Evolutionary conservation across 2,888 invertebrate genomes (phyloP), one percentile per base, ranked within the genome.

Genomic region (Sicus ferrugineus): DNA sequence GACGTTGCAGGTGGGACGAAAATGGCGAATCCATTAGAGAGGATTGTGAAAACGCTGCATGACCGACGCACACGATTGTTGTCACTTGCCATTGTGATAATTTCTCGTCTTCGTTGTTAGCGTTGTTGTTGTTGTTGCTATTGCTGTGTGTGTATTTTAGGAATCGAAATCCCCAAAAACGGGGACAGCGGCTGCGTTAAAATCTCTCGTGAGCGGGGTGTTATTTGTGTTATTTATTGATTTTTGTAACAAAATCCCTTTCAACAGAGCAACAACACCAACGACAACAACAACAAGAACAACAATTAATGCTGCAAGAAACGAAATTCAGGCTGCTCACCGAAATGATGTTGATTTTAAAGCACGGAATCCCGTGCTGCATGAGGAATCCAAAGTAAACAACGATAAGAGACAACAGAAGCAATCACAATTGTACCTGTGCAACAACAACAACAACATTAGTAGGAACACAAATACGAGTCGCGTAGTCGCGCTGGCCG

Each of bases 11-110:
- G n/a, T n/a, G n/a, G n/a, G n/a, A n/a, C n/a, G n/a, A n/a, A n/a
- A n/a, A n/a, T n/a, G n/a, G n/a, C 7, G 31, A 50, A 64, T 26
- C 48, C 31, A 50, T 64, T 30, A 64, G 50, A 28, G 63, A 50
- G 16, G 19, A 50, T 50, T 48, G 62, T 63, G 46, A 48, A 48
- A 63, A 28, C 48, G 26, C 28, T 63, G 48, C 46, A 42, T 30
- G 30, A 28, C 48, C 50, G 19, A 30, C 63, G 19, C 50, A 21
- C 14, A 42, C 23, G 21, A 19, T 14, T 26, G 1, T 28, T 23
- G 5, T 7, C 1, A 3, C 28, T 26, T 28, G 30, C 1, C n/a
- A 30, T 31, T 9, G 19, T 2, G 11, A 59, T 23, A 9, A 3
- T 23, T 28, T 5, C n/a, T n/a, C 9, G 34, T 30, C 16, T n/a